Percentiles rank a stretch among this genome's conserved stretches.
phyloP scores from a whole-genome alignment of 2,888 invertebrate species.

The Incurvaria masculella region DNA sequence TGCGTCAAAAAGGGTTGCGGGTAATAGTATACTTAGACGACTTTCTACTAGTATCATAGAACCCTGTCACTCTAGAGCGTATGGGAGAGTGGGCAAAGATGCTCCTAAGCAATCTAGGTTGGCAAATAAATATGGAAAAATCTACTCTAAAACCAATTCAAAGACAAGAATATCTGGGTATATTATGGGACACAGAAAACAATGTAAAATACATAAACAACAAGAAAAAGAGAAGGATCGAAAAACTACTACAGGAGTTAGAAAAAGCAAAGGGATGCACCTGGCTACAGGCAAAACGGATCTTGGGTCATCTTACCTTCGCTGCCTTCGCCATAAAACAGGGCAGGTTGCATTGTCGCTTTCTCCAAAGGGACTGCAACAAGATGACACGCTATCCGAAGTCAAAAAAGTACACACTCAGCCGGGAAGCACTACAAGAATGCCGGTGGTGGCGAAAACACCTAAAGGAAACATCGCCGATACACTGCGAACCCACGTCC shows the following conservation, averaged over 20 bases:
- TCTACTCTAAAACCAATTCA: neutral
- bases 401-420: neutral
- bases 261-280: neutral
- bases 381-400: neutral
- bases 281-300: neutral
- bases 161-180: neutral
- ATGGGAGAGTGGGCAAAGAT: neutral
- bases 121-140: neutral
- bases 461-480: neutral
- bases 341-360: neutral
- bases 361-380: neutral
- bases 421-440: neutral
- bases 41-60: conserved; percentile 12
- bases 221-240: neutral
- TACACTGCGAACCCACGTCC: neutral
- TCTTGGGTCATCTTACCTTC: neutral
- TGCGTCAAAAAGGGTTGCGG: conserved; percentile 14
- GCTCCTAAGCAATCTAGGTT: neutral
- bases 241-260: neutral
- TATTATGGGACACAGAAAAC: neutral
- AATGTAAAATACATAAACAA: neutral
- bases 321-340: neutral
- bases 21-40: conserved; percentile 21
- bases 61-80: neutral
- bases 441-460: neutral